Percentiles rank a stretch among this genome's conserved stretches.
Conservation (phyloP, 2,888 invertebrate genomes). For the Stegophylla sp. region DNA sequence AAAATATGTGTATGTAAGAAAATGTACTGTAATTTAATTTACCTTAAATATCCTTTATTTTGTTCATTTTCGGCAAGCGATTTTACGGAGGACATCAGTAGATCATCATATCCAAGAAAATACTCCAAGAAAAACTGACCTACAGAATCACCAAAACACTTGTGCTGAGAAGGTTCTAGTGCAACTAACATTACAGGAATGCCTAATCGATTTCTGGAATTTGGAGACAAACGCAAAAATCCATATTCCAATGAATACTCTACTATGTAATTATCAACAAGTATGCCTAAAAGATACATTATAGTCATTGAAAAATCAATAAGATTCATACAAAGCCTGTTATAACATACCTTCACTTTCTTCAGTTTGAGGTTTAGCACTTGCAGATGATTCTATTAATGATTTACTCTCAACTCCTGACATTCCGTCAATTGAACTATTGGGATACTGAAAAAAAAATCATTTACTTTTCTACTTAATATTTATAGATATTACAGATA, state of each 20-base stretch:
- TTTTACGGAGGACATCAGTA: constrained; percentile 95
- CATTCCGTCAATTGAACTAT: constrained; percentile 24
- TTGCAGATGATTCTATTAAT: neutral
- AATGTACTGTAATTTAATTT: constrained; percentile 59
- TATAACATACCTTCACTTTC: constrained; percentile 40
- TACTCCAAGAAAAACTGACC: constrained; percentile 89
- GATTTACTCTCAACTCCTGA: neutral
- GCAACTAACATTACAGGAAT: constrained; percentile 90
- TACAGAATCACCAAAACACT: constrained; percentile 92
- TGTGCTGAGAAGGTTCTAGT: constrained; percentile 84
- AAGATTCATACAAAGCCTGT: neutral
- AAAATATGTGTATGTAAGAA: too few species aligned
- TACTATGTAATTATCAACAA: constrained; percentile 93
- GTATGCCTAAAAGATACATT: constrained; percentile 62
- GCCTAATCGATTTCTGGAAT: constrained; percentile 83
- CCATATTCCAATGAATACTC: constrained; percentile 98
- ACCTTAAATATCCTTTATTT: constrained; percentile 92
- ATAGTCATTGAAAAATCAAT: neutral
- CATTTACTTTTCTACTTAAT: neutral
- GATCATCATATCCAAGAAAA: constrained; percentile 95
- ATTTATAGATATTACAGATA: neutral
- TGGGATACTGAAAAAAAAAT: constrained; percentile 40
- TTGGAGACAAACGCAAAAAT: constrained; percentile 86
- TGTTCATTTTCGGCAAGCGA: constrained; percentile 93
- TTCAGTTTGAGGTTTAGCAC: neutral